Conservation (phyloP, 2,888 invertebrate genomes). For the Cremastinae sp. region DNA sequence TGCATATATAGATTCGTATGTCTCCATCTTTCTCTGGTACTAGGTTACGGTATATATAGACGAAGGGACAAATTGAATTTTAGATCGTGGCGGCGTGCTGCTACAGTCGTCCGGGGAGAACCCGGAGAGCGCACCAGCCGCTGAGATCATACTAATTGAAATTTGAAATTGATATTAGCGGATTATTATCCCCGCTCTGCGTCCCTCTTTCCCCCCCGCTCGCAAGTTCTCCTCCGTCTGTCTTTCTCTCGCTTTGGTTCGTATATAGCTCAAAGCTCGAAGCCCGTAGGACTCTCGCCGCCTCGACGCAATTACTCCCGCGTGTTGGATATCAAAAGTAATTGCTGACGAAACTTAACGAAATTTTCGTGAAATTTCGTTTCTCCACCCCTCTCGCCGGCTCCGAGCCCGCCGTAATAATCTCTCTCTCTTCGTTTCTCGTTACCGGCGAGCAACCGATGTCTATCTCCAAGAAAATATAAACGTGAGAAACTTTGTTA, state of each 20-base stretch:
- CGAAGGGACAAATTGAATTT: constrained; percentile 81
- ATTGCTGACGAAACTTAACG: constrained; percentile 79
- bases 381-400: constrained; percentile 22
- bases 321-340: constrained; percentile 80
- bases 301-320: constrained; percentile 75
- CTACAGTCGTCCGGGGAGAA: constrained; percentile 72
- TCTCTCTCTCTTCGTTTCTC: constrained; percentile 20
- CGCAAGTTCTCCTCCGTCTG: constrained; percentile 50
- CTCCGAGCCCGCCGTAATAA: constrained; percentile 1
- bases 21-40: constrained; percentile 53
- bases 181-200: constrained; percentile 78
- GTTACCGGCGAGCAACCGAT: not conserved
- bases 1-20: constrained; percentile 25
- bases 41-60: constrained; percentile 47
- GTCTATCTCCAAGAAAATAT: constrained; percentile 2
- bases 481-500: not conserved
- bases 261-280: constrained; percentile 32
- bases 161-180: constrained; percentile 81
- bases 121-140: constrained; percentile 68
- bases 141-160: constrained; percentile 81
- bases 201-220: constrained; percentile 45
- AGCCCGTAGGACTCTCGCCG: constrained; percentile 39
- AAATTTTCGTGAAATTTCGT: constrained; percentile 72
- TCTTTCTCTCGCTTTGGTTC: constrained; percentile 38
- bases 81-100: constrained; percentile 79